Percentiles rank a stretch among this genome's conserved stretches.
phyloP scores from a whole-genome alignment of 2,888 invertebrate genomes.

The Zygogramma bicolorata region DNA sequence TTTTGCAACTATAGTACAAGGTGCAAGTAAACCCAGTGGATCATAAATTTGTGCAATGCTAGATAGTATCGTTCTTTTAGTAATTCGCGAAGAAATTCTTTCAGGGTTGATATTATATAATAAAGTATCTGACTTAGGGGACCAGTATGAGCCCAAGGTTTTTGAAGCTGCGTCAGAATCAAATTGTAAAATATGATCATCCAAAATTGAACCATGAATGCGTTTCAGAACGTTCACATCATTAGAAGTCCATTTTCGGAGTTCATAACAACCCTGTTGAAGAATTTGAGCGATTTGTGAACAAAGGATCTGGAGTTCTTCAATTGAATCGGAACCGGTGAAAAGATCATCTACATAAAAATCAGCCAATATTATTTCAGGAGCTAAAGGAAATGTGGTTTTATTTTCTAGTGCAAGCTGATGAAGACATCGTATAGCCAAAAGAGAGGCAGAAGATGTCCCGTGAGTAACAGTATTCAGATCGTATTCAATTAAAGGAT shows the following conservation, averaged over 20 bases:
- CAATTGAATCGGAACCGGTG: slow-evolving; percentile 1
- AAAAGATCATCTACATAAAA: slow-evolving; percentile 11
- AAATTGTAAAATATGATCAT: neutral
- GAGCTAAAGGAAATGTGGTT: neutral
- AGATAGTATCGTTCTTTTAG: slow-evolving; percentile 20
- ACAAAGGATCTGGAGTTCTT: slow-evolving; percentile 9
- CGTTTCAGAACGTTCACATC: neutral
- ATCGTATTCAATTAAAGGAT: neutral
- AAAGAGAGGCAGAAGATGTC: neutral
- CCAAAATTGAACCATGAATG: neutral
- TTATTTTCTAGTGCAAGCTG: neutral
- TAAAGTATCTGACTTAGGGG: slow-evolving; percentile 16
- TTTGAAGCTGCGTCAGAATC: neutral
- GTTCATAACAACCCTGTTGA: slow-evolving; percentile 14
- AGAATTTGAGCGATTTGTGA: slow-evolving; percentile 13
- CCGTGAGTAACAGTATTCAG: neutral
- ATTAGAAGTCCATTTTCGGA: neutral
- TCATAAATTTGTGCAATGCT: slow-evolving; percentile 15
- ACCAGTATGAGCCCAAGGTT: slow-evolving; percentile 26
- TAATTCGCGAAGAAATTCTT: neutral
- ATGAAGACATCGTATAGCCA: neutral
- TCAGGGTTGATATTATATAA: neutral
- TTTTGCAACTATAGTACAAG: slow-evolving; percentile 19
- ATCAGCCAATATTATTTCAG: neutral
- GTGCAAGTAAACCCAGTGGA: slow-evolving; percentile 16